phyloP scores from a whole-genome alignment of 2,797 vertebrate genomes.

The Brotula barbata region DNA sequence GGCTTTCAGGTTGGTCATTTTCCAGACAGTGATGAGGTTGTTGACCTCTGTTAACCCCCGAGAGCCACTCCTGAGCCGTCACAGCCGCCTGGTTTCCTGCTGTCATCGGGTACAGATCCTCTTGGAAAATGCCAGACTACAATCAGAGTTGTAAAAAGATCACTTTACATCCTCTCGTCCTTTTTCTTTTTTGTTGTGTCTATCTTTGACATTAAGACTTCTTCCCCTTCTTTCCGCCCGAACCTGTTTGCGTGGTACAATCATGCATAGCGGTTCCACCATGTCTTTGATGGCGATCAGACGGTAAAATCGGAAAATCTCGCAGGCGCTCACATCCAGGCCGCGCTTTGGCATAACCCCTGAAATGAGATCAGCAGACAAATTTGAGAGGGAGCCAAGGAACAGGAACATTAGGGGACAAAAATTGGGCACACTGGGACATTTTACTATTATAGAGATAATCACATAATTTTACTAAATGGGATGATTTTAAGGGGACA shows the following conservation, averaged over 20 bases:
- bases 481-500: no score
- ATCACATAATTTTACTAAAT: no score
- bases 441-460: no score
- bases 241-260: constrained; percentile 86
- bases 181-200: constrained; percentile 48
- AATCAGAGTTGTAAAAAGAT: constrained; percentile 17
- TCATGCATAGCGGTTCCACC: constrained; percentile 89
- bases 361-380: constrained; percentile 41
- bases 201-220: no score
- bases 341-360: constrained; percentile 92
- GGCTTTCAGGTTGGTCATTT: not conserved
- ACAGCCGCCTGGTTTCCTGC: constrained; percentile 82
- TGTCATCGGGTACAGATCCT: constrained; percentile 90
- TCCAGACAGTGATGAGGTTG: not conserved
- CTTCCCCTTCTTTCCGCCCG: not conserved
- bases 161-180: not conserved
- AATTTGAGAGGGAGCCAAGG: no score
- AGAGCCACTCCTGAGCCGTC: constrained; percentile 88
- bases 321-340: constrained; percentile 85
- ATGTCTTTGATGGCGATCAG: constrained; percentile 82
- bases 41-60: constrained; percentile 85
- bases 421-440: no score
- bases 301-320: constrained; percentile 92
- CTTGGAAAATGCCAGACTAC: constrained; percentile 87
- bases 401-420: no score